Conservation (phyloP, 2,888 invertebrate species). For the Dichetophora obliterata region DNA sequence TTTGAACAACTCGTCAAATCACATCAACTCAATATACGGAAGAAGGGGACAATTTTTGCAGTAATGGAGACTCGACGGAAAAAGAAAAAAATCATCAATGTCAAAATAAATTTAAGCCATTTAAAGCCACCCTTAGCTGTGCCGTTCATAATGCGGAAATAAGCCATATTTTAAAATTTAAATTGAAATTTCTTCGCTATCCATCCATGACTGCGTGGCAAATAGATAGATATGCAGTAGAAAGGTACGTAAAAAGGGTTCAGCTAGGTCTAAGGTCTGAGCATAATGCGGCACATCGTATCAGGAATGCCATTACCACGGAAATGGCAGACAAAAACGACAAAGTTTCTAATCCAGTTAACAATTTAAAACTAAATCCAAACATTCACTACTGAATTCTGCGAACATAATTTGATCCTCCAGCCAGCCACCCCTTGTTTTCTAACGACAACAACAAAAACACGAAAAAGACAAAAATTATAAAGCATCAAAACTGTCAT, state of each 20-base stretch:
- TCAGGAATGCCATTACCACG: neutral
- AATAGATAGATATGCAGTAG: neutral
- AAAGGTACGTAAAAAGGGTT: neutral
- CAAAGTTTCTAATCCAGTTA: constrained; percentile 30
- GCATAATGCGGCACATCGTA: too few relatives aligned
- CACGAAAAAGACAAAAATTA: neutral
- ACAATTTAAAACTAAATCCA: constrained; percentile 8
- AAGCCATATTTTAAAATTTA: constrained; percentile 11
- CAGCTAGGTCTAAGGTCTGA: too few relatives aligned
- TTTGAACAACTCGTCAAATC: neutral
- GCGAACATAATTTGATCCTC: neutral
- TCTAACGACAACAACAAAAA: neutral
- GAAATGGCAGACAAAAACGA: neutral
- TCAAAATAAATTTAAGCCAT: neutral
- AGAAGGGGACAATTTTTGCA: neutral
- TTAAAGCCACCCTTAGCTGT: neutral
- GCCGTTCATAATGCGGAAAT: neutral
- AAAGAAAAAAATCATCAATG: neutral
- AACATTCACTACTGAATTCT: neutral
- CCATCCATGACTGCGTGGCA: neutral
- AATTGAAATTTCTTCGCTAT: constrained; percentile 18
- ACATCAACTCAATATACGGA: neutral
- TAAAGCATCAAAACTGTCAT: neutral
- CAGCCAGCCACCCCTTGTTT: neutral
- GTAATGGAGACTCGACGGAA: too few relatives aligned